Evolutionary conservation across 2,113 vertebrate species (phyloP).

Genomic region (Lanius ludovicianus): DNA sequence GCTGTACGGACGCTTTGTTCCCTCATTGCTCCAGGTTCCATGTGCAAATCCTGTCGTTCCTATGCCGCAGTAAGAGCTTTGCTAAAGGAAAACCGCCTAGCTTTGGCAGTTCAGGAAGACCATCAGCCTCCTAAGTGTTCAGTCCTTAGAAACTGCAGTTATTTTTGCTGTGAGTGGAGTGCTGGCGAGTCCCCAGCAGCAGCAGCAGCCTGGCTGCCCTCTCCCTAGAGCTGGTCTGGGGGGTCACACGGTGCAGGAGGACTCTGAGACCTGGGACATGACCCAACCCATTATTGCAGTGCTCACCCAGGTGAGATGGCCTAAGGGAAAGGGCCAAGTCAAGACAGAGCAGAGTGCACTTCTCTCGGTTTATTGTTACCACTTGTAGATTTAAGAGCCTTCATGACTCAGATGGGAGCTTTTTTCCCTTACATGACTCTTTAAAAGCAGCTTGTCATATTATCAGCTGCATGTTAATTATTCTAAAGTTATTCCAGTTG

Average conservation of each 20-base stretch:
- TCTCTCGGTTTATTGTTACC: background rate
- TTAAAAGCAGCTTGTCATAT: background rate
- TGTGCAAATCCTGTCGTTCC: background rate
- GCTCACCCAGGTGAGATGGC: background rate
- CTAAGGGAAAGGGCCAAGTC: background rate
- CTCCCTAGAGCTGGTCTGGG: background rate
- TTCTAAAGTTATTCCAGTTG: background rate
- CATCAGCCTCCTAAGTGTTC: background rate
- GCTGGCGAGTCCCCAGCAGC: background rate
- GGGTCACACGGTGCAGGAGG: background rate
- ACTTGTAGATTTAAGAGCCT: background rate
- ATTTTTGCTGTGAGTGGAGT: background rate
- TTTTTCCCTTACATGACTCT: background rate
- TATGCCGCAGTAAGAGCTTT: background rate
- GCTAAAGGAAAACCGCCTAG: background rate
- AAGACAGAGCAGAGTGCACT: background rate
- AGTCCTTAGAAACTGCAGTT: background rate
- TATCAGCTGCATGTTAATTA: background rate
- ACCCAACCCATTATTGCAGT: accelerated
- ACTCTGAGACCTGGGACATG: background rate
- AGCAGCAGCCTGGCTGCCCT: background rate
- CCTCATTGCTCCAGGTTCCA: background rate
- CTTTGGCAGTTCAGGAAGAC: background rate
- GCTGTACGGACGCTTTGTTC: background rate
- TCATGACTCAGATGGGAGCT: background rate